Percentiles rank a stretch among this genome's conserved stretches.
These are phyloP conservation scores for Bombus soroeensis DNA, from an alignment of 1,140 invertebrate genomes.

Conservation along the genomic window DNA sequence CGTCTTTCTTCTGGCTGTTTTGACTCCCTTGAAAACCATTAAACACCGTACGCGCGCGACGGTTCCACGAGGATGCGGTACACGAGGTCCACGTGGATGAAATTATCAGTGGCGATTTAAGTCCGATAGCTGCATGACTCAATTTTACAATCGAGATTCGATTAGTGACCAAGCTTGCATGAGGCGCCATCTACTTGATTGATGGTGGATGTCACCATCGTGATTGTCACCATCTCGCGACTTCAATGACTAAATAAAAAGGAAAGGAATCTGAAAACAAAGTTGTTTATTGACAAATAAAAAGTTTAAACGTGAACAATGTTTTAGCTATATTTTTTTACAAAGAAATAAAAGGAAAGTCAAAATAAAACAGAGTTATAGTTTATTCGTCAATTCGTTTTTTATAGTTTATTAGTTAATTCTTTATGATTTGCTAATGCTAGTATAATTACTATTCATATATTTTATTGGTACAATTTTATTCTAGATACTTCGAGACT, in stretches of 20 bases:
- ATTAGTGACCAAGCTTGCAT: background rate
- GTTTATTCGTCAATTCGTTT: no score
- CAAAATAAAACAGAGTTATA: no score
- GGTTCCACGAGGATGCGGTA: slow-evolving; percentile 27
- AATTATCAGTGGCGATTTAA: slow-evolving; percentile 19
- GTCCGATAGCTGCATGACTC: background rate
- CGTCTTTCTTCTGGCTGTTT: slow-evolving; percentile 13
- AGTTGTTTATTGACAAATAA: background rate
- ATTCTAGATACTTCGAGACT: no score
- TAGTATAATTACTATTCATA: no score
- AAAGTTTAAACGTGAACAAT: background rate
- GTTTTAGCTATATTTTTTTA: rapidly evolving
- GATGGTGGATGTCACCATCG: background rate
- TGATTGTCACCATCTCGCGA: background rate
- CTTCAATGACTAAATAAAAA: background rate
- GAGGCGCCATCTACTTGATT: background rate
- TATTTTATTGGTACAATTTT: no score
- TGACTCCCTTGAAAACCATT: slow-evolving; percentile 36
- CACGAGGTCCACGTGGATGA: slow-evolving; percentile 28
- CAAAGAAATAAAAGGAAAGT: background rate
- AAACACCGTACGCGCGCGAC: slow-evolving; percentile 27
- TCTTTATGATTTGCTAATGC: no score
- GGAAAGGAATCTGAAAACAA: no score
- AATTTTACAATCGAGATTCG: background rate
- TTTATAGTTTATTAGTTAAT: no score